Conservation (phyloP, 2,888 invertebrate species). For the Rosalia funebris region DNA sequence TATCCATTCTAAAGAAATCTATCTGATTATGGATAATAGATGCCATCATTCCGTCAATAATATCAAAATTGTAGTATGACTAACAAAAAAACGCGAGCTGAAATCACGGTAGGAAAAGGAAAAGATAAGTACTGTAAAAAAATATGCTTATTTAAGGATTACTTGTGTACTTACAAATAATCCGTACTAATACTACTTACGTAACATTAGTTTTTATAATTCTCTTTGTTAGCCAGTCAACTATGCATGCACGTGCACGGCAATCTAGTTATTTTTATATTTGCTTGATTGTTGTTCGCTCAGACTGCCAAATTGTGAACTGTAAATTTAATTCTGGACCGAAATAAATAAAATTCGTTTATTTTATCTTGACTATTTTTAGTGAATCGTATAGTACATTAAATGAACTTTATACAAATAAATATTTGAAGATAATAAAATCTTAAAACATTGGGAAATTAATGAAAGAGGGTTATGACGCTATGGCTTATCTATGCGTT, state of each 20-base stretch:
- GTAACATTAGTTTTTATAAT: too few relatives aligned
- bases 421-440: slow-evolving; percentile 8
- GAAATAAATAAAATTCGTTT: slow-evolving; percentile 20
- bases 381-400: slow-evolving; percentile 8
- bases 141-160: too few relatives aligned
- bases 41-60: too few relatives aligned
- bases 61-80: too few relatives aligned
- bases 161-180: too few relatives aligned
- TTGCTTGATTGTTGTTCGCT: slow-evolving; percentile 3
- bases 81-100: too few relatives aligned
- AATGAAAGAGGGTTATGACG: slow-evolving; percentile 5
- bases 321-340: slow-evolving; percentile 12
- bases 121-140: too few relatives aligned
- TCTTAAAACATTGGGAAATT: neutral
- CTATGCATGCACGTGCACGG: neutral
- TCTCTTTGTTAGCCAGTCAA: too few relatives aligned
- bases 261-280: slow-evolving; percentile 10
- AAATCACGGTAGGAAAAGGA: too few relatives aligned
- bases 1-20: too few relatives aligned
- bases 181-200: too few relatives aligned
- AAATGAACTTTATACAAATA: slow-evolving; percentile 5
- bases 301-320: slow-evolving; percentile 9
- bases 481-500: neutral
- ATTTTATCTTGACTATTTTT: slow-evolving; percentile 16
- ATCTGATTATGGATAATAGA: too few relatives aligned